Evolutionary conservation across 2,113 vertebrate genomes (phyloP).

Genomic region (Drymodes brunneopygia): DNA sequence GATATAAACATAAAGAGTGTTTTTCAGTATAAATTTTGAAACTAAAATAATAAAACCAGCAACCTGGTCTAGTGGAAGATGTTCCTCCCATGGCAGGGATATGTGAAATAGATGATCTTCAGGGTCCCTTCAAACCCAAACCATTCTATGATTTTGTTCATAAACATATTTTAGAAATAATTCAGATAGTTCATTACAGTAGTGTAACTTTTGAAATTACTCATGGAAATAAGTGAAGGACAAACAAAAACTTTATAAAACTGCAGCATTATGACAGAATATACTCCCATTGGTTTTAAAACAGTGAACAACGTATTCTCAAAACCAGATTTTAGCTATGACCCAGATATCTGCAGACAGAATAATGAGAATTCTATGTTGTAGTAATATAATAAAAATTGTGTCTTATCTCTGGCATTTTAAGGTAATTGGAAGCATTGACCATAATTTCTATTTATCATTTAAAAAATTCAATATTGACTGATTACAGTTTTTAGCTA

Average conservation of each 20-base stretch:
- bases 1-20: not conserved
- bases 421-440: not conserved
- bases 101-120: not conserved
- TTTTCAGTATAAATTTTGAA: not conserved
- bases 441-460: not conserved
- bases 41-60: not conserved
- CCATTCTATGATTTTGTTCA: not conserved
- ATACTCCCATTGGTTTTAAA: not conserved
- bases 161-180: not conserved
- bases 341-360: not conserved
- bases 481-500: constrained; percentile 14
- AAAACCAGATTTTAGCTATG: constrained; percentile 4
- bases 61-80: not conserved
- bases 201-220: not conserved
- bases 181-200: not conserved
- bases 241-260: constrained; percentile 9
- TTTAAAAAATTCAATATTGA: not conserved
- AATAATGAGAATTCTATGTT: not conserved
- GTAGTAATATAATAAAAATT: not conserved
- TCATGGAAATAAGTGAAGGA: not conserved
- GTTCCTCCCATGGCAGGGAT: not conserved
- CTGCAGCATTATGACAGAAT: not conserved
- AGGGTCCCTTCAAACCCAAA: not conserved
- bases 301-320: not conserved
- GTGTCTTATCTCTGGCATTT: not conserved